Conservation (phyloP, 1,140 invertebrate genomes). For the Pseudachorutes palmiensis region DNA sequence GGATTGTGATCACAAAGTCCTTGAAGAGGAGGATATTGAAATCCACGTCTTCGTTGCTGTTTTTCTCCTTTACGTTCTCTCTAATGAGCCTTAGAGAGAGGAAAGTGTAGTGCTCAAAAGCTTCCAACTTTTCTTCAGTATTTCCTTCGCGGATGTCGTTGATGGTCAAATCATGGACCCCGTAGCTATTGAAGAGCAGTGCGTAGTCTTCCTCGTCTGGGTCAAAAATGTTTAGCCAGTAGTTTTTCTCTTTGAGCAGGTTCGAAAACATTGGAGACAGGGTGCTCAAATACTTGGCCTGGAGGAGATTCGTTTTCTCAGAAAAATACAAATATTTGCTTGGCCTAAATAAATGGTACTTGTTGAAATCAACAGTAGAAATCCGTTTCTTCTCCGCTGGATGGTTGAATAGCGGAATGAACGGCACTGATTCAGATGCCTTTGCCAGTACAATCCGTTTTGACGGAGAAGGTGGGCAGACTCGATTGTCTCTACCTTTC, state of each 20-base stretch:
- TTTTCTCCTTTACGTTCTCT: neutral
- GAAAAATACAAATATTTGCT: constrained; percentile 16
- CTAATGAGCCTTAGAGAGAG: neutral
- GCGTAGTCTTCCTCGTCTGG: constrained; percentile 9
- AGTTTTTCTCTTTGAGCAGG: constrained; percentile 10
- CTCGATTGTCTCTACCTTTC: constrained; percentile 10
- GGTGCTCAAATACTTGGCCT: neutral
- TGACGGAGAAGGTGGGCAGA: neutral
- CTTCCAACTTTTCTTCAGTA: constrained; percentile 19
- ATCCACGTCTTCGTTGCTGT: constrained; percentile 5
- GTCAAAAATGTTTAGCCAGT: constrained; percentile 17
- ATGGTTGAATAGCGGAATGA: neutral
- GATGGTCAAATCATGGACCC: constrained; percentile 18
- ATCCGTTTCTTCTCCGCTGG: neutral
- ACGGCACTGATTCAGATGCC: neutral
- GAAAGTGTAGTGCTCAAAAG: constrained; percentile 20
- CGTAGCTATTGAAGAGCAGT: neutral
- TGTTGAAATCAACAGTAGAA: constrained; percentile 2
- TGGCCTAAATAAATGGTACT: neutral
- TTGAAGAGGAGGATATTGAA: constrained; percentile 21
- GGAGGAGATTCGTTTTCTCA: constrained; percentile 2
- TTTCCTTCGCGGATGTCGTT: constrained; percentile 16
- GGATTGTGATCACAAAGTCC: constrained; percentile 16
- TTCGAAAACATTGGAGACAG: neutral
- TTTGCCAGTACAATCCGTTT: neutral